phyloP scores from a whole-genome alignment of 2,113 vertebrate species.

The Dipodomys spectabilis region DNA sequence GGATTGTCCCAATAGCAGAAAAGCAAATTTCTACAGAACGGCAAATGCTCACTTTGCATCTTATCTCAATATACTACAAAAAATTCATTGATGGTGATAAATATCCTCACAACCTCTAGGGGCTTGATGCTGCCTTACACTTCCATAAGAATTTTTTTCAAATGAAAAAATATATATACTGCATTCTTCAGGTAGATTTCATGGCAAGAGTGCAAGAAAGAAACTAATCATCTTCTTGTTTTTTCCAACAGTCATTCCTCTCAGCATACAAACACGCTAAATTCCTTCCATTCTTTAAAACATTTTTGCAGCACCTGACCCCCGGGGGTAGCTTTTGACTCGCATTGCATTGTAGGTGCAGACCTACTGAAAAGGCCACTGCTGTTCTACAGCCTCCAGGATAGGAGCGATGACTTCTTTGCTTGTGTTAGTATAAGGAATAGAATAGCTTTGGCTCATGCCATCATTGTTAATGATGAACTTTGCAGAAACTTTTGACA shows the following conservation, averaged over 20 bases:
- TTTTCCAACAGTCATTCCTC: neutral
- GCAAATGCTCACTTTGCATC: no score
- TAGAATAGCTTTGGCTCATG: neutral
- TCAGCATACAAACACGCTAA: neutral
- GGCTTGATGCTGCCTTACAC: no score
- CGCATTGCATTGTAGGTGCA: neutral
- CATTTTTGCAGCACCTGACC: neutral
- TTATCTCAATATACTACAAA: no score
- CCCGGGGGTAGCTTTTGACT: neutral
- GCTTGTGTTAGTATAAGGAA: neutral
- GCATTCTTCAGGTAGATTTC: neutral
- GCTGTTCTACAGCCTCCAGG: neutral
- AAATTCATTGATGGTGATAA: no score
- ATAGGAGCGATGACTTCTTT: neutral
- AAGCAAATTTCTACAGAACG: no score
- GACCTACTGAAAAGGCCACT: neutral
- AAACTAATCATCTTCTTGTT: neutral
- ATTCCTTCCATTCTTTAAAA: neutral
- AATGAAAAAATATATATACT: no score
- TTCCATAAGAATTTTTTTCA: no score
- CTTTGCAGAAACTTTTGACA: neutral
- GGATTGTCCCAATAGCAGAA: no score
- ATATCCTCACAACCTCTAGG: no score
- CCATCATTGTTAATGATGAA: neutral
- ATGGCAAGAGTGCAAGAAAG: neutral